These are phyloP conservation scores for Tenthredo livida DNA, from an alignment of 2,888 invertebrate genomes.

Conservation along the genomic window DNA sequence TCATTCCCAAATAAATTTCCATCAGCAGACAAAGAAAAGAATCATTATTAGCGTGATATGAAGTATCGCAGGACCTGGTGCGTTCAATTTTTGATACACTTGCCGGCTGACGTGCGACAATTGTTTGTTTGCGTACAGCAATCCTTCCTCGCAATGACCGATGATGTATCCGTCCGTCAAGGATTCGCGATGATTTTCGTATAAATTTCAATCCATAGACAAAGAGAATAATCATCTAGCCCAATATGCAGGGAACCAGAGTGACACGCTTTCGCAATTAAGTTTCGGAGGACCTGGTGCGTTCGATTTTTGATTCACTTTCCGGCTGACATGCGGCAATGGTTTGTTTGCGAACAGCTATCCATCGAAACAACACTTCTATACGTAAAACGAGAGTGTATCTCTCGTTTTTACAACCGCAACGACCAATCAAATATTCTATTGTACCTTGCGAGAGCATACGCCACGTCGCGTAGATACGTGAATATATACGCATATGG, in stretches of 20 bases:
- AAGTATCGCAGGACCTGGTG: background rate
- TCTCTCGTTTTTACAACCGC: slow-evolving; percentile 36
- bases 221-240: background rate
- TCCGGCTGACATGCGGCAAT: background rate
- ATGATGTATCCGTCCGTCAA: background rate
- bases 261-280: background rate
- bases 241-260: background rate
- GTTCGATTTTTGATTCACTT: slow-evolving; percentile 1
- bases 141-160: background rate
- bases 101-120: background rate
- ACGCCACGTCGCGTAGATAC: background rate
- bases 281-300: background rate
- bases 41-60: background rate
- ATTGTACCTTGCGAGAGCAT: slow-evolving; percentile 22
- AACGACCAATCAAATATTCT: slow-evolving; percentile 45
- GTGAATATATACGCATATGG: background rate
- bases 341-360: background rate
- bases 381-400: slow-evolving; percentile 9
- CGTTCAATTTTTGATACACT: background rate
- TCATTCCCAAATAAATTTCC: background rate
- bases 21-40: background rate
- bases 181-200: background rate
- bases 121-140: background rate
- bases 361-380: slow-evolving; percentile 11
- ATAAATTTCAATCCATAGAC: background rate